These are phyloP conservation scores for Metalampra italica DNA, from an alignment of 2,888 invertebrate genomes.

Conservation along the genomic window DNA sequence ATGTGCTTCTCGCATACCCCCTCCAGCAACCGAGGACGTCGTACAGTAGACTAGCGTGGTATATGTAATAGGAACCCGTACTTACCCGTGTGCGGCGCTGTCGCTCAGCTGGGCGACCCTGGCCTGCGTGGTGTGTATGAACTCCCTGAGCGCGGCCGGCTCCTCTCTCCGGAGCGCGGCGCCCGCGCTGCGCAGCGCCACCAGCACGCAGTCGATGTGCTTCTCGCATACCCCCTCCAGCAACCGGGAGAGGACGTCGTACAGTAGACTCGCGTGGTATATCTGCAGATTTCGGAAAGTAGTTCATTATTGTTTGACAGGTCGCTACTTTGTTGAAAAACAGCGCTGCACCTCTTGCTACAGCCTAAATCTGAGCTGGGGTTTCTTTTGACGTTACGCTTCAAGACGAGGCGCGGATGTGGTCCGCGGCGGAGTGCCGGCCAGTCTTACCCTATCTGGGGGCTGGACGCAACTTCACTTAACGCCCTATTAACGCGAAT, in stretches of 20 bases:
- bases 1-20: conserved; percentile 86
- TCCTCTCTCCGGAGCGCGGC: conserved; percentile 92
- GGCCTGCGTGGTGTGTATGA: conserved; percentile 83
- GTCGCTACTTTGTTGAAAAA: no score
- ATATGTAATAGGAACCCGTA: no score
- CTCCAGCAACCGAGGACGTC: conserved; percentile 86
- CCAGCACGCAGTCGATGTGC: conserved; percentile 89
- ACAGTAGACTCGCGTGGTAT: conserved; percentile 86
- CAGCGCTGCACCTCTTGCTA: no score
- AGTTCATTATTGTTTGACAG: no score
- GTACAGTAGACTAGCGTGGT: conserved; percentile 85
- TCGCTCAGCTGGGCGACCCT: conserved; percentile 61
- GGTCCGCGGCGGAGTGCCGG: no score
- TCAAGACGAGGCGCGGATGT: no score
- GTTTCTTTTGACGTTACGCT: no score
- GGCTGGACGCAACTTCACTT: no score
- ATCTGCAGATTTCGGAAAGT: conserved; percentile 74
- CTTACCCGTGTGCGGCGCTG: conserved; percentile 49
- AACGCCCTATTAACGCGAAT: no score
- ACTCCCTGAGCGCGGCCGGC: conserved; percentile 86
- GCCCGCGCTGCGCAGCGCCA: conserved; percentile 88
- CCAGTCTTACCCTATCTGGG: no score
- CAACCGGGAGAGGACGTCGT: conserved; percentile 86
- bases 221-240: conserved; percentile 82
- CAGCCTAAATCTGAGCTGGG: no score